Conservation (phyloP, 2,113 vertebrate species). For the Delphinus delphis region DNA sequence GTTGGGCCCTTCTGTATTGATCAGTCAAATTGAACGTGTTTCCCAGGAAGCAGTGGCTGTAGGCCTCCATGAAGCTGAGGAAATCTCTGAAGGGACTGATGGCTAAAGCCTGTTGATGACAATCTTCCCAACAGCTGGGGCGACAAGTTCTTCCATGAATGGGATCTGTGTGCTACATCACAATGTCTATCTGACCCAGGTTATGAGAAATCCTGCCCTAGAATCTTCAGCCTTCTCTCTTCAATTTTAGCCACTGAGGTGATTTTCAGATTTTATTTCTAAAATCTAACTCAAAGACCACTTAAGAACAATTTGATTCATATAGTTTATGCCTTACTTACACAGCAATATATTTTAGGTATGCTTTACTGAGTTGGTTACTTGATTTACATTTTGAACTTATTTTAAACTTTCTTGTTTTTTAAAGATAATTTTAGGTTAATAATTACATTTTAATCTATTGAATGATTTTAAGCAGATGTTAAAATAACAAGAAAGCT, state of each 20-base stretch:
- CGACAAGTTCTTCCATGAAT: neutral
- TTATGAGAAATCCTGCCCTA: neutral
- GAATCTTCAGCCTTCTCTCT: neutral
- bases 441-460: neutral
- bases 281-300: neutral
- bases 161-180: neutral
- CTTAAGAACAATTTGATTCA: neutral
- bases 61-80: neutral
- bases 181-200: too few relatives aligned
- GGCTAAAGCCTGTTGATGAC: neutral
- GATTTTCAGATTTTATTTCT: neutral
- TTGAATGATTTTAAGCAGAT: neutral
- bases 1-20: too few relatives aligned
- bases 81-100: neutral
- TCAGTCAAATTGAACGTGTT: neutral
- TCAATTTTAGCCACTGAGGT: neutral
- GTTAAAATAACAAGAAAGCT: neutral
- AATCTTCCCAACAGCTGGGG: neutral
- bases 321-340: neutral
- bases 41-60: neutral
- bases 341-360: neutral
- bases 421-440: neutral
- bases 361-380: neutral
- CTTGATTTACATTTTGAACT: constrained; percentile 11
- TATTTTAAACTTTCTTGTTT: neutral